Percentiles rank a stretch among this genome's conserved stretches.
These are phyloP conservation scores for Heliocidaris tuberculata DNA, from an alignment of 35 echinoderm and acorn worm genomes.

Conservation along the genomic window DNA sequence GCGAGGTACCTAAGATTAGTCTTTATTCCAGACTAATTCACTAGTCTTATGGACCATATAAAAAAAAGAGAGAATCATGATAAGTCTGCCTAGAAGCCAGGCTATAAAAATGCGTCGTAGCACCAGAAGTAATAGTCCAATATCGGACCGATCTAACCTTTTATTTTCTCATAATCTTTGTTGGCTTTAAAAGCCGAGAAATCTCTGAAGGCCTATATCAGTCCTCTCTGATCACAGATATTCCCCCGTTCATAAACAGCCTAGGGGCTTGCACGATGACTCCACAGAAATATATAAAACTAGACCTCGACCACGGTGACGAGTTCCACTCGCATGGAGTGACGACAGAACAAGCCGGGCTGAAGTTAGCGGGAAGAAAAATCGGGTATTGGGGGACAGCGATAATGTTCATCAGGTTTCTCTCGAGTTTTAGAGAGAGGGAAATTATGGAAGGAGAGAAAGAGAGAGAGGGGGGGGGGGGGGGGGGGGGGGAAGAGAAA, in stretches of 20 bases:
- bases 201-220: constrained; percentile 10
- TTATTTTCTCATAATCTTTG: neutral
- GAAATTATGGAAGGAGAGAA: neutral
- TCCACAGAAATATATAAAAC: neutral
- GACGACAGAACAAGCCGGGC: neutral
- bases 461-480: neutral
- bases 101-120: neutral
- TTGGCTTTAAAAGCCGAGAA: neutral
- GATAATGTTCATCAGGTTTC: neutral
- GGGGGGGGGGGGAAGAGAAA: neutral
- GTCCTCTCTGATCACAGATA: neutral
- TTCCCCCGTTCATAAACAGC: neutral
- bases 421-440: too few species aligned
- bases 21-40: too few species aligned
- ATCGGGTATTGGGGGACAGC: neutral
- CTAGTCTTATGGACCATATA: too few species aligned
- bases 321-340: neutral
- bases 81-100: too few species aligned
- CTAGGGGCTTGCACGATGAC: neutral
- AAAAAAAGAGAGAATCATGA: too few species aligned
- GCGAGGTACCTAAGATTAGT: too few species aligned
- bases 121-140: neutral
- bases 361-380: neutral
- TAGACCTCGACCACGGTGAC: neutral
- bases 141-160: neutral